Percentiles rank a stretch among this genome's conserved stretches.
phyloP scores from a whole-genome alignment of 2,113 vertebrate species.

The Anhinga anhinga region DNA sequence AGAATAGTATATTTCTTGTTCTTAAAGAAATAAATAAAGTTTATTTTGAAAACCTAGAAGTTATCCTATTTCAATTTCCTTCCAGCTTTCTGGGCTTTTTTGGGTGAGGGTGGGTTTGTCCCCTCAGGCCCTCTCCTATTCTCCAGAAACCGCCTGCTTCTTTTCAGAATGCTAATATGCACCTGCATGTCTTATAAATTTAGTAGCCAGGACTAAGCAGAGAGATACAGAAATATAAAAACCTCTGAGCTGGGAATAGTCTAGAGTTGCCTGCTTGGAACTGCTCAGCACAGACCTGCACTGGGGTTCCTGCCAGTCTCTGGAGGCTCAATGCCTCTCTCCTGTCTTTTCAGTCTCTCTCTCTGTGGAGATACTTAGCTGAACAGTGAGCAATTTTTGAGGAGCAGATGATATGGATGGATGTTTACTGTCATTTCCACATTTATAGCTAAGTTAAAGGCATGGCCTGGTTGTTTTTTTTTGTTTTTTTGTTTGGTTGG shows the following conservation, averaged over 20 bases:
- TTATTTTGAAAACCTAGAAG: background rate
- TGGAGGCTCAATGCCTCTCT: background rate
- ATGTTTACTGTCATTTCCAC: background rate
- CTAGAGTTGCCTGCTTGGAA: background rate
- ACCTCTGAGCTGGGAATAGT: background rate
- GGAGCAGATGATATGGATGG: background rate
- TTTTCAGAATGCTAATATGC: background rate
- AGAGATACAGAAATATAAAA: background rate
- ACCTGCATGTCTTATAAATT: background rate
- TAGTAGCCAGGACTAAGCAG: background rate
- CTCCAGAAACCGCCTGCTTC: background rate
- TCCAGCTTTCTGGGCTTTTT: background rate
- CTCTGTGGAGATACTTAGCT: background rate
- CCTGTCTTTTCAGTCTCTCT: background rate
- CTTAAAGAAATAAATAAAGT: background rate
- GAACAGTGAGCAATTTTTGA: background rate
- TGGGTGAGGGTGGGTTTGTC: background rate
- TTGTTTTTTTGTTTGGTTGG: too few species aligned
- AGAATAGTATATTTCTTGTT: background rate
- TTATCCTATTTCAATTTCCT: background rate
- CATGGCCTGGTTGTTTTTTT: background rate
- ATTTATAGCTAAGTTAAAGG: background rate
- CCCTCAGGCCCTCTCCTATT: background rate
- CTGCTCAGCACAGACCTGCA: rapidly evolving
- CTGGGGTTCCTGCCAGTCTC: background rate